Evolutionary conservation across 2,797 vertebrate genomes (phyloP).

Genomic region (Periparus ater): DNA sequence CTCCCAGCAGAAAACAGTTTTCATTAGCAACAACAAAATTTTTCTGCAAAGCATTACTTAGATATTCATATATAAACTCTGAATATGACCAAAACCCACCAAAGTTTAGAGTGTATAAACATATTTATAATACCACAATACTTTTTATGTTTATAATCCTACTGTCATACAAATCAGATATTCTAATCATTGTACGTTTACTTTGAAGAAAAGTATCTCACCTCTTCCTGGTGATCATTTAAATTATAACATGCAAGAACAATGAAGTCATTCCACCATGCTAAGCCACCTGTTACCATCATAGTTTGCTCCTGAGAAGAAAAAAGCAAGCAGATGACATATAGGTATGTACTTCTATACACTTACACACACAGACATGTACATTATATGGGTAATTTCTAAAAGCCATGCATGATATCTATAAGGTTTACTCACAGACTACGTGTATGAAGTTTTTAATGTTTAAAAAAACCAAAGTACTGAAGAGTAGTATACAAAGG

Average conservation of each 20-base stretch:
- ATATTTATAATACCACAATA: background rate
- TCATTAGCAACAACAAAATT: background rate
- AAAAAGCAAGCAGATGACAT: background rate
- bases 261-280: slow-evolving; percentile 98
- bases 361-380: rapidly evolving
- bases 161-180: background rate
- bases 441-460: background rate
- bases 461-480: background rate
- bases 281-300: slow-evolving; percentile 94
- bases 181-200: background rate
- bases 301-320: slow-evolving; percentile 94
- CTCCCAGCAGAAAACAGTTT: background rate
- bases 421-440: background rate
- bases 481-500: background rate
- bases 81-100: background rate
- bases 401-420: background rate
- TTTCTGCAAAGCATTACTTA: background rate
- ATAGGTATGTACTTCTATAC: background rate
- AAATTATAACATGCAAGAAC: slow-evolving; percentile 97
- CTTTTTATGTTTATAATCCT: background rate
- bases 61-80: background rate
- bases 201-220: slow-evolving; percentile 57
- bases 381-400: background rate
- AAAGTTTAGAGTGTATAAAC: background rate
- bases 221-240: slow-evolving; percentile 94